Evolutionary conservation across 1,140 invertebrate genomes (phyloP).

Genomic region (Hylaeus volcanicus): DNA sequence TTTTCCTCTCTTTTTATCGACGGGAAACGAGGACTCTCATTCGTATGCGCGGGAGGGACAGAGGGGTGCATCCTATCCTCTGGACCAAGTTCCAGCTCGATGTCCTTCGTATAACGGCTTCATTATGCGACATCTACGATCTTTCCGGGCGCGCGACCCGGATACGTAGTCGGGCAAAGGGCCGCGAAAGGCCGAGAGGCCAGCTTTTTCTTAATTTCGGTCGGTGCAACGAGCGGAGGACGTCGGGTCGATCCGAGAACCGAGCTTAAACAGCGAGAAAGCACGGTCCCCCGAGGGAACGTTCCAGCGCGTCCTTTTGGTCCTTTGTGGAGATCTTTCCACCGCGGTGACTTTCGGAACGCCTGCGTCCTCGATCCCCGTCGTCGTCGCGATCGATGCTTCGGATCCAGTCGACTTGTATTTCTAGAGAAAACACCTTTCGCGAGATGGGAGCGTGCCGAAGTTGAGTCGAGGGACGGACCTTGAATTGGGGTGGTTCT

Average conservation of each 20-base stretch:
- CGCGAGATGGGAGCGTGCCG: neutral
- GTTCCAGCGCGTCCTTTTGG: too few relatives aligned
- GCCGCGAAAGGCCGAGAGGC: slow-evolving; percentile 10
- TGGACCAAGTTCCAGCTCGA: slow-evolving; percentile 23
- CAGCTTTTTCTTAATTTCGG: slow-evolving; percentile 48
- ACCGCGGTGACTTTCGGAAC: neutral
- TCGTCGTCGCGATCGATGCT: neutral
- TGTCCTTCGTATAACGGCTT: slow-evolving; percentile 61
- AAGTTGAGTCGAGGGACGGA: neutral
- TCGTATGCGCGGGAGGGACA: slow-evolving; percentile 28
- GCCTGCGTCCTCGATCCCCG: neutral
- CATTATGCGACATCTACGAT: slow-evolving; percentile 67
- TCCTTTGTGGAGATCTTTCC: neutral
- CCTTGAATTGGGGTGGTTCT: neutral
- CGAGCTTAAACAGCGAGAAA: neutral
- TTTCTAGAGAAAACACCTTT: slow-evolving; percentile 16
- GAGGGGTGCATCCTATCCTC: neutral
- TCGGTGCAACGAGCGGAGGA: neutral
- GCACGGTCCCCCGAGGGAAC: neutral
- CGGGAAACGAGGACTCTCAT: slow-evolving; percentile 32
- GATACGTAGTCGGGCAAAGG: slow-evolving; percentile 26
- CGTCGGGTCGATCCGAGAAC: neutral
- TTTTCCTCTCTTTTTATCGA: slow-evolving; percentile 32
- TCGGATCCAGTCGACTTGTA: neutral
- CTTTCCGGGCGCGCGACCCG: slow-evolving; percentile 43